A percentile compares a stretch with the other conserved stretches of the same genome.
phyloP scores from a whole-genome alignment of 1,140 invertebrate genomes.

The Heliconius nattereri region DNA sequence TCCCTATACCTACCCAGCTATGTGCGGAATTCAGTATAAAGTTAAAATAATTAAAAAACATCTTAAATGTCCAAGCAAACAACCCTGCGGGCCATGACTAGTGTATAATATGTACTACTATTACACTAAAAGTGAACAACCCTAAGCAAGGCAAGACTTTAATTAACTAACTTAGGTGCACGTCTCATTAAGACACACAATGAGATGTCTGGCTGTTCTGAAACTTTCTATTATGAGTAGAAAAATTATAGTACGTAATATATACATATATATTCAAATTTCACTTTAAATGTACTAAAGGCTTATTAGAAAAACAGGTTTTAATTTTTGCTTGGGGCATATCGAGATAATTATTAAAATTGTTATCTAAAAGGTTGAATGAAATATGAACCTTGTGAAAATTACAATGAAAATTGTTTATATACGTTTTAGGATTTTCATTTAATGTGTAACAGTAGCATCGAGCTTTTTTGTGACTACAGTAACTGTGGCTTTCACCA shows the following conservation, averaged over 20 bases:
- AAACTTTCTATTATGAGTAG: neutral
- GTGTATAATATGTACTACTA: neutral
- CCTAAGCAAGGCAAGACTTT: neutral
- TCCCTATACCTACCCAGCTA: too few species aligned
- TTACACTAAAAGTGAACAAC: neutral
- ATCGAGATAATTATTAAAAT: too few species aligned
- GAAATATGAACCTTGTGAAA: too few species aligned
- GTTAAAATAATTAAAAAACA: too few species aligned
- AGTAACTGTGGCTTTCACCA: too few species aligned
- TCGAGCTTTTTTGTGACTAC: too few species aligned
- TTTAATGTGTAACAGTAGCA: too few species aligned
- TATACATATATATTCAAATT: neutral
- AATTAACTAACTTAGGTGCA: neutral
- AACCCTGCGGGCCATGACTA: neutral
- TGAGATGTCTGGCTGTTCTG: neutral
- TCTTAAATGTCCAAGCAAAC: neutral
- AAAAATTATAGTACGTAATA: neutral
- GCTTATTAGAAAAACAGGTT: constrained; percentile 9
- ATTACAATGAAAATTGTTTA: too few species aligned
- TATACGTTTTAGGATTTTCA: too few species aligned
- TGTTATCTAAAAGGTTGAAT: too few species aligned
- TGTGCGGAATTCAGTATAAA: too few species aligned
- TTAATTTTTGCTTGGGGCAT: neutral
- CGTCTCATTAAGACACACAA: neutral
- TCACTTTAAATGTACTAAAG: neutral